phyloP scores from a whole-genome alignment of 2,888 invertebrate genomes.

The Strigamia maritima region DNA sequence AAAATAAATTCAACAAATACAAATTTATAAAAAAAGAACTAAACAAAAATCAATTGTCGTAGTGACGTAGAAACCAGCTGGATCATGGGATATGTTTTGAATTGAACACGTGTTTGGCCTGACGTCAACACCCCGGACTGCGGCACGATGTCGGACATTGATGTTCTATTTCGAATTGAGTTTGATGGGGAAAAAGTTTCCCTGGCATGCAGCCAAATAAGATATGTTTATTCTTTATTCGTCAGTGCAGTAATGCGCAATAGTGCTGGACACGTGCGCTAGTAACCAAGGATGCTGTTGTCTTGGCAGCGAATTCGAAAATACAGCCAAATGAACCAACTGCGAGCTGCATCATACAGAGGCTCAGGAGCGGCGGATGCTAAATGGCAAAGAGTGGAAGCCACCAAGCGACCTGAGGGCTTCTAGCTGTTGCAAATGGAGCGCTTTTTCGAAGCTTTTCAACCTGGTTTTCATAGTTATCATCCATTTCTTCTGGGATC shows the following conservation, averaged over 20 bases:
- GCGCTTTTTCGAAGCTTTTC: conserved; percentile 41
- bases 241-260: not conserved
- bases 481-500: conserved; percentile 41
- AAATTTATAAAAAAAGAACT: not conserved
- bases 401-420: not conserved
- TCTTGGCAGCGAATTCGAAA: conserved; percentile 5
- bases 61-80: not conserved
- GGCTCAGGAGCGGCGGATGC: not conserved
- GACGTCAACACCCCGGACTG: not conserved
- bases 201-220: not conserved
- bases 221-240: conserved; percentile 15
- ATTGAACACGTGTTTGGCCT: conserved; percentile 28
- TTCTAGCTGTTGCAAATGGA: conserved; percentile 40
- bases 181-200: not conserved
- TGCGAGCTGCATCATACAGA: not conserved
- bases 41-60: too few species aligned
- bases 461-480: conserved; percentile 43
- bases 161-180: not conserved
- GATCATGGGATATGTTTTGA: conserved; percentile 17
- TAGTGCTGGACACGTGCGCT: not conserved
- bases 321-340: not conserved
- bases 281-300: not conserved
- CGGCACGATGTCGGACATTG: not conserved
- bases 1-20: not conserved
- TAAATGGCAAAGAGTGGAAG: not conserved